Evolutionary conservation across 1,140 invertebrate species (phyloP).

Genomic region (Aradophagus sp.): DNA sequence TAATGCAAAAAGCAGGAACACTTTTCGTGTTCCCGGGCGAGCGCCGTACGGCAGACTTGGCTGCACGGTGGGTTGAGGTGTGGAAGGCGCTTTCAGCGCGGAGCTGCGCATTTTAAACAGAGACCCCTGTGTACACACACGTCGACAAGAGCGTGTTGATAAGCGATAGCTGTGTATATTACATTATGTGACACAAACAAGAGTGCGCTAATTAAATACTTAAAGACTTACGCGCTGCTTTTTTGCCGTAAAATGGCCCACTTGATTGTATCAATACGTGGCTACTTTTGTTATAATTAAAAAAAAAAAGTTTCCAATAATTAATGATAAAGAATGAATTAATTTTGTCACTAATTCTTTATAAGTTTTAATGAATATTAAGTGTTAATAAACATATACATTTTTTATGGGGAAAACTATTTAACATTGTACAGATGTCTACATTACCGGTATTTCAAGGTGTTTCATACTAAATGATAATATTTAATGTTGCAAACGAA

Average conservation of each 20-base stretch:
- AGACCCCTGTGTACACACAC: slow-evolving; percentile 7
- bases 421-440: no score
- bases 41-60: slow-evolving; percentile 20
- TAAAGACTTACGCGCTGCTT: not conserved
- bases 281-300: no score
- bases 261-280: no score
- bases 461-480: no score
- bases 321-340: no score
- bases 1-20: slow-evolving; percentile 34
- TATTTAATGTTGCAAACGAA: no score
- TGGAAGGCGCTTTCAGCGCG: slow-evolving; percentile 30
- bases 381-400: no score
- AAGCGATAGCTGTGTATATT: slow-evolving; percentile 15
- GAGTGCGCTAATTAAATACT: slow-evolving; percentile 13
- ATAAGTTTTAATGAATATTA: no score
- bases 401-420: no score
- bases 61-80: slow-evolving; percentile 37
- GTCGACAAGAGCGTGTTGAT: slow-evolving; percentile 21
- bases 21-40: slow-evolving; percentile 29
- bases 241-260: slow-evolving; percentile 1
- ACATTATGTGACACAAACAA: slow-evolving; percentile 11
- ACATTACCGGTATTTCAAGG: no score
- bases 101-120: slow-evolving; percentile 33
- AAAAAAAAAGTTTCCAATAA: no score
- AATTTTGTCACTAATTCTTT: no score